Evolutionary conservation across 2,888 invertebrate genomes (phyloP).

Genomic region (Apomyelois bistriatella): DNA sequence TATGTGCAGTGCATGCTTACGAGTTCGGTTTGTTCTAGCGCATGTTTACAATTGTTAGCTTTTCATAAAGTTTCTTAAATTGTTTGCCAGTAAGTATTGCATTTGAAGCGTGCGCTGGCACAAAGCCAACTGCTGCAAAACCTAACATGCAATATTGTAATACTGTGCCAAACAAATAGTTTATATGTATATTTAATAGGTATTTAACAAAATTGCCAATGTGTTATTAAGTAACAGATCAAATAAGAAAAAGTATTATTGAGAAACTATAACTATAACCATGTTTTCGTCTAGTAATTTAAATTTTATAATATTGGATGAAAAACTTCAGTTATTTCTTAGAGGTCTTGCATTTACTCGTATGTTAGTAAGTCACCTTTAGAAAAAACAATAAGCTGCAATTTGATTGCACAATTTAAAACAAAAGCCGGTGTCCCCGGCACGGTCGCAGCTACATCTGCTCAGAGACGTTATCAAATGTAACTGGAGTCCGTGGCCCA

Average conservation of each 20-base stretch:
- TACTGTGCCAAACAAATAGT: too few relatives aligned
- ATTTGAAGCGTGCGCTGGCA: conserved; percentile 20
- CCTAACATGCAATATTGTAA: neutral
- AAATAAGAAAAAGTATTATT: too few relatives aligned
- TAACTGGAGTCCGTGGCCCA: conserved; percentile 62
- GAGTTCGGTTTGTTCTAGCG: conserved; percentile 4
- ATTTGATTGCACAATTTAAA: conserved; percentile 37
- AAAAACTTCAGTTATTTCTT: too few relatives aligned
- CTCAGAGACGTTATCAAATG: conserved; percentile 65
- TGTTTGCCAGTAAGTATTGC: conserved; percentile 20
- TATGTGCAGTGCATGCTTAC: conserved; percentile 9
- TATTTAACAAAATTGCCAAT: too few relatives aligned
- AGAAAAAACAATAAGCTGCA: neutral
- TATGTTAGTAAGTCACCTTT: neutral
- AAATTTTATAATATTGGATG: too few relatives aligned
- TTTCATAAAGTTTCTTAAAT: conserved; percentile 12
- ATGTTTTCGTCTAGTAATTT: too few relatives aligned
- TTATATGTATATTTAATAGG: too few relatives aligned
- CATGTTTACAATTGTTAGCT: conserved; percentile 16
- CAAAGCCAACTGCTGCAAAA: conserved; percentile 15
- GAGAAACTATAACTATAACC: too few relatives aligned
- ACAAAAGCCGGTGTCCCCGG: conserved; percentile 41
- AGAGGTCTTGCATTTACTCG: too few relatives aligned
- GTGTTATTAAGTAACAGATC: too few relatives aligned
- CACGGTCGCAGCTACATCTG: conserved; percentile 41